Percentiles rank a stretch among this genome's conserved stretches.
Evolutionary conservation across 37 sponge, comb jelly and placozoan species (phyloP).

Genomic region (Haliclona indistincta): DNA sequence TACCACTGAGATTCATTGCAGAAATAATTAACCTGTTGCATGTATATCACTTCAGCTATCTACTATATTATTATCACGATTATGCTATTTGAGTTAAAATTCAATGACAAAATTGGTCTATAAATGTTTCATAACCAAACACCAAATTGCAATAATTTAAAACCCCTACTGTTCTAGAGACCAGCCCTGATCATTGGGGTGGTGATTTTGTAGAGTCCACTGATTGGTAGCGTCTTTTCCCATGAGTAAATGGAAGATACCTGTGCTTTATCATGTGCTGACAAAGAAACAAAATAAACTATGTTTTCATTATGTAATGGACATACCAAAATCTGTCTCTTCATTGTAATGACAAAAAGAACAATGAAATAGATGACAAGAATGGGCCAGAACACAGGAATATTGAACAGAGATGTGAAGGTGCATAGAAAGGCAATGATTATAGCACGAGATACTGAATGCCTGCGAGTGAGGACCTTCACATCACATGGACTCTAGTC

Average conservation of each 20-base stretch:
- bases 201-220: slow-evolving; percentile 43
- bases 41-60: too few species aligned
- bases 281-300: not conserved
- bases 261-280: slow-evolving; percentile 95
- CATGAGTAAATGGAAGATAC: slow-evolving; percentile 94
- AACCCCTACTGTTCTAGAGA: not conserved
- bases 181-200: not conserved
- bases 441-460: slow-evolving; percentile 54
- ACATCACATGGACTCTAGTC: not conserved
- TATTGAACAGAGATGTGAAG: slow-evolving; percentile 81
- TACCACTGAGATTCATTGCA: too few species aligned
- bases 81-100: too few species aligned
- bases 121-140: too few species aligned
- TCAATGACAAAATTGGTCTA: too few species aligned
- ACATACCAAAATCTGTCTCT: slow-evolving; percentile 85
- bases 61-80: too few species aligned
- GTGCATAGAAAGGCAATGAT: slow-evolving; percentile 79
- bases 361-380: slow-evolving; percentile 87
- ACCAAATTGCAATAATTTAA: too few species aligned
- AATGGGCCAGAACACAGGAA: slow-evolving; percentile 94
- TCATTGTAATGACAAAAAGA: slow-evolving; percentile 90
- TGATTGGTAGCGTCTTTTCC: slow-evolving; percentile 88
- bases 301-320: not conserved
- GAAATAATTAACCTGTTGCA: too few species aligned
- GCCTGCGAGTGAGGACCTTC: slow-evolving; percentile 38